Evolutionary conservation across 1,140 invertebrate genomes (phyloP).

Genomic region (Cydia fagiglandana): DNA sequence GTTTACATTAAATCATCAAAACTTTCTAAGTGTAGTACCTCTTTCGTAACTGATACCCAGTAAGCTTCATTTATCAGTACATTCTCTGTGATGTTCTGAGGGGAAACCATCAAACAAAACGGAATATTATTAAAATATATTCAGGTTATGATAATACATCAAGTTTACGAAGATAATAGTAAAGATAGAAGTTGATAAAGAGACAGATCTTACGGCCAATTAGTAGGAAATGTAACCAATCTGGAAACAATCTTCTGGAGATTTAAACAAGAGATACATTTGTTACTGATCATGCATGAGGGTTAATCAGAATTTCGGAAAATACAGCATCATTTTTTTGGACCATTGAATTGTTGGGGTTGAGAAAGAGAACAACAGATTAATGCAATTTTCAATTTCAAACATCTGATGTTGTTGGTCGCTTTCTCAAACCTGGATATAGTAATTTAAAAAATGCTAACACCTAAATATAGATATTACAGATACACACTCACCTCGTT

Average conservation of each 20-base stretch:
- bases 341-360: constrained; percentile 26
- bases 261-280: constrained; percentile 36
- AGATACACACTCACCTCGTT: constrained; percentile 83
- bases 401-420: constrained; percentile 33
- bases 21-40: constrained; percentile 85
- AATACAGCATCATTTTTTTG: constrained; percentile 35
- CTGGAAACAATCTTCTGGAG: constrained; percentile 58
- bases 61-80: constrained; percentile 95
- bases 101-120: constrained; percentile 79
- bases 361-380: constrained; percentile 29
- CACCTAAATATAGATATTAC: neutral
- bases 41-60: constrained; percentile 93
- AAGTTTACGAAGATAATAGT: constrained; percentile 43
- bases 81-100: constrained; percentile 95
- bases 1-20: constrained; percentile 78
- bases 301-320: constrained; percentile 69
- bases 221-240: constrained; percentile 68
- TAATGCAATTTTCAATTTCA: neutral
- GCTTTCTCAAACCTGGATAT: constrained; percentile 40
- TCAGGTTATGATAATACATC: constrained; percentile 49
- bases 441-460: constrained; percentile 27
- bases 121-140: constrained; percentile 73
- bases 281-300: constrained; percentile 54
- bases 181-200: constrained; percentile 44
- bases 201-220: constrained; percentile 66